phyloP scores from a whole-genome alignment of 2,797 vertebrate species.

The Petrocephalus schoutedeni region DNA sequence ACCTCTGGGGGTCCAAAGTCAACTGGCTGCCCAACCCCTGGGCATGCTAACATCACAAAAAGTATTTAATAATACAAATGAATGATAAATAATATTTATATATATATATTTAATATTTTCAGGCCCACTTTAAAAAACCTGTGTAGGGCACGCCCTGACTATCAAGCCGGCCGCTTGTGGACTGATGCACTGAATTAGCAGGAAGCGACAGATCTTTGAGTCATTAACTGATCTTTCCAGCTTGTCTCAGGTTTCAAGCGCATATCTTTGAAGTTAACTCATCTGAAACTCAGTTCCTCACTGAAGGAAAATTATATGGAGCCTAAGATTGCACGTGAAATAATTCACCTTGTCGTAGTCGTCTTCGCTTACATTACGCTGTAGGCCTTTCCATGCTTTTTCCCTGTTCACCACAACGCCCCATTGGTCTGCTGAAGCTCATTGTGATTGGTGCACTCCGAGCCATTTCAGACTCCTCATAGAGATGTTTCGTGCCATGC shows the following conservation, averaged over 20 bases:
- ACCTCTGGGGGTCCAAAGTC: too few species aligned
- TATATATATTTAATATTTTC: neutral
- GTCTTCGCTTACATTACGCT: neutral
- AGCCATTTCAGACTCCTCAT: neutral
- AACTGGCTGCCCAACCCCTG: too few species aligned
- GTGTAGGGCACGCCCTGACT: neutral
- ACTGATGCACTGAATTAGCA: constrained; percentile 14
- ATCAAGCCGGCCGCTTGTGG: neutral
- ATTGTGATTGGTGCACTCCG: neutral
- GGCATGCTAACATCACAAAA: too few species aligned
- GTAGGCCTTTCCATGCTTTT: neutral
- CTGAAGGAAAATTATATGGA: neutral
- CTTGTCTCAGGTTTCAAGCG: neutral
- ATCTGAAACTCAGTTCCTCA: constrained; percentile 2
- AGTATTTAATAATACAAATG: too few species aligned
- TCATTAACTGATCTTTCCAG: constrained; percentile 14
- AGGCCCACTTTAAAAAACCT: neutral
- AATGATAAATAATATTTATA: too few species aligned
- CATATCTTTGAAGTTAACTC: neutral
- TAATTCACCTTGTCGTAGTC: neutral
- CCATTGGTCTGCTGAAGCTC: neutral
- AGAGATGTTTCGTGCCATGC: neutral
- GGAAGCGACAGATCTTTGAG: constrained; percentile 22
- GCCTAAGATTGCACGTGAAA: neutral
- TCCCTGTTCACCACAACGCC: neutral